phyloP scores from a whole-genome alignment of 2,888 invertebrate genomes.

The Drosophila algonquin region DNA sequence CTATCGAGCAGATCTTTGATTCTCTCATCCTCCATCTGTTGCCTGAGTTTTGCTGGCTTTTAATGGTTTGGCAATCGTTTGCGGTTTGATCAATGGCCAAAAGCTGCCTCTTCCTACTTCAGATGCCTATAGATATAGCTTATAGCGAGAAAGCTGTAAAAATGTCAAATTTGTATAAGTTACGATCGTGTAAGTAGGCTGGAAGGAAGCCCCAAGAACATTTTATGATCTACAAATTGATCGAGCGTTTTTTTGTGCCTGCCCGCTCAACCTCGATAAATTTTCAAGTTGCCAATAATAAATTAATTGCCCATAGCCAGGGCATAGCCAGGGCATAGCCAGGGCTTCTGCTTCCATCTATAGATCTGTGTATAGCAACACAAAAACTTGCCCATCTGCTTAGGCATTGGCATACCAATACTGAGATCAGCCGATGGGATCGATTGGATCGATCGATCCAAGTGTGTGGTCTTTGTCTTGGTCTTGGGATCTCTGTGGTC shows the following conservation, averaged over 20 bases:
- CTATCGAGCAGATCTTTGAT: conserved; percentile 12
- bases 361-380: neutral
- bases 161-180: conserved; percentile 79
- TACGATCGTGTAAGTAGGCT: conserved; percentile 53
- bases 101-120: neutral
- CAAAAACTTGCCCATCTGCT: conserved; percentile 63
- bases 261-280: conserved; percentile 63
- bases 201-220: conserved; percentile 17
- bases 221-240: conserved; percentile 79
- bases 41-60: conserved; percentile 12
- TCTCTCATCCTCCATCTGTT: neutral
- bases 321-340: neutral
- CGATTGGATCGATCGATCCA: conserved; percentile 23
- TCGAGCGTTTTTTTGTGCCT: conserved; percentile 51
- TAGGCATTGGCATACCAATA: too few relatives aligned
- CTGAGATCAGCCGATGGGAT: conserved; percentile 30
- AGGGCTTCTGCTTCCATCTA: neutral
- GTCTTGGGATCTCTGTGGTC: neutral
- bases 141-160: conserved; percentile 59
- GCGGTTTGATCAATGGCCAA: conserved; percentile 42
- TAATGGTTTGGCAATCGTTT: conserved; percentile 12
- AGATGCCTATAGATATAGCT: conserved; percentile 27
- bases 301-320: conserved; percentile 71
- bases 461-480: conserved; percentile 57
- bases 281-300: conserved; percentile 74